A percentile compares a stretch with the other conserved stretches of the same genome.
phyloP scores from a whole-genome alignment of 1,140 invertebrate species.

The Rhagoletis zephyria region DNA sequence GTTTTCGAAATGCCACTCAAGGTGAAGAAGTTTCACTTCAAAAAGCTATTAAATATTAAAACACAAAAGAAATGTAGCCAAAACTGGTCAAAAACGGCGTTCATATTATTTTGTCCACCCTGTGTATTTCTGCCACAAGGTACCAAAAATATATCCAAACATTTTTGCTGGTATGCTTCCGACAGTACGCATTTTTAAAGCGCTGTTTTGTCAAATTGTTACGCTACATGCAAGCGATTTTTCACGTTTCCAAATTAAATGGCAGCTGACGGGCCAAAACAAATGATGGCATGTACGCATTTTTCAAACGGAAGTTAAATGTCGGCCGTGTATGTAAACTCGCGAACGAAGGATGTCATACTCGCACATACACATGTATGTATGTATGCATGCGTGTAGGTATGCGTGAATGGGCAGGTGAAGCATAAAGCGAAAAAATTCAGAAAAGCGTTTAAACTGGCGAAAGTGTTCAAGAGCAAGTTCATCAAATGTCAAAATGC shows the following conservation, averaged over 20 bases:
- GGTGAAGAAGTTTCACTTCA: no score
- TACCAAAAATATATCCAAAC: no score
- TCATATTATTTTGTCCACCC: no score
- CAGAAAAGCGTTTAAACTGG: background rate
- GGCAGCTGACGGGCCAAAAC: background rate
- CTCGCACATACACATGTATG: background rate
- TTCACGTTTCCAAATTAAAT: constrained; percentile 20
- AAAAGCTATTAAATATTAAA: no score
- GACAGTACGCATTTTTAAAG: background rate
- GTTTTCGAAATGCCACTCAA: no score
- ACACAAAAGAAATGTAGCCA: no score
- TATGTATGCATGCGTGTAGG: no score
- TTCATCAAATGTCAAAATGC: constrained; percentile 37
- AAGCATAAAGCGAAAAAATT: background rate
- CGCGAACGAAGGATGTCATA: no score
- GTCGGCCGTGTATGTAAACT: background rate
- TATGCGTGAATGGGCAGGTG: no score
- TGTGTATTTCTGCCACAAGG: no score
- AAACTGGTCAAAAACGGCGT: no score
- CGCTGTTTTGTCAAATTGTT: constrained; percentile 12
- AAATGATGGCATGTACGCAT: background rate
- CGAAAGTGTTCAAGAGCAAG: constrained; percentile 27
- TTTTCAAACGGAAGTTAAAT: background rate
- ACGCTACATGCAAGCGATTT: background rate
- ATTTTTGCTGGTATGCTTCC: no score